Evolutionary conservation across 2,888 invertebrate species (phyloP).

Genomic region (Drosophila meridiana): DNA sequence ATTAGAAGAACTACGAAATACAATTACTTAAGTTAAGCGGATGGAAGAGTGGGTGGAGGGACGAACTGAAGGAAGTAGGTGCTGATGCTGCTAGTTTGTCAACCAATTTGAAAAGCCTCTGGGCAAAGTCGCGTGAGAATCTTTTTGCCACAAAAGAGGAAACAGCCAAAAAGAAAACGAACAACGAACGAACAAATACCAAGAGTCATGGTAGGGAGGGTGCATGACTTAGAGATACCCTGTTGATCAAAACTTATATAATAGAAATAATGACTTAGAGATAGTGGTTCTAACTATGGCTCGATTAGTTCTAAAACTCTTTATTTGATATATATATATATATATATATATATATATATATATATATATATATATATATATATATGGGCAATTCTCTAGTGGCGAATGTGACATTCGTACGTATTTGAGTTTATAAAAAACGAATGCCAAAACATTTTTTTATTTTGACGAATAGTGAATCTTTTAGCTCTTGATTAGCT

Average conservation of each 20-base stretch:
- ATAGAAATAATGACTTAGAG: no score
- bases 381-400: no score
- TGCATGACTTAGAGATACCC: not conserved
- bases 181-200: constrained; percentile 3
- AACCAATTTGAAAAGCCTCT: constrained; percentile 69
- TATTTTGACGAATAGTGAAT: no score
- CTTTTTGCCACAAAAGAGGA: constrained; percentile 49
- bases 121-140: constrained; percentile 74
- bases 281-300: not conserved
- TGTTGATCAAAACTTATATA: no score
- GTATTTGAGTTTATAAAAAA: no score
- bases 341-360: no score
- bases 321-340: no score
- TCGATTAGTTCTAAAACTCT: not conserved
- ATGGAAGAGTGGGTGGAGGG: no score
- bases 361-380: no score
- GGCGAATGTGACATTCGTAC: no score
- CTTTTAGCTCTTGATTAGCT: no score
- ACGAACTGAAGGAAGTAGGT: constrained; percentile 33
- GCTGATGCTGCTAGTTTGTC: constrained; percentile 72
- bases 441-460: no score
- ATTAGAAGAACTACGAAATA: constrained; percentile 65
- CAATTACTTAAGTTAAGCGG: constrained; percentile 60
- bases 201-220: not conserved
- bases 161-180: constrained; percentile 25